Conservation (phyloP, 2,797 vertebrate species). For the Parauchenoglanis punctatus region DNA sequence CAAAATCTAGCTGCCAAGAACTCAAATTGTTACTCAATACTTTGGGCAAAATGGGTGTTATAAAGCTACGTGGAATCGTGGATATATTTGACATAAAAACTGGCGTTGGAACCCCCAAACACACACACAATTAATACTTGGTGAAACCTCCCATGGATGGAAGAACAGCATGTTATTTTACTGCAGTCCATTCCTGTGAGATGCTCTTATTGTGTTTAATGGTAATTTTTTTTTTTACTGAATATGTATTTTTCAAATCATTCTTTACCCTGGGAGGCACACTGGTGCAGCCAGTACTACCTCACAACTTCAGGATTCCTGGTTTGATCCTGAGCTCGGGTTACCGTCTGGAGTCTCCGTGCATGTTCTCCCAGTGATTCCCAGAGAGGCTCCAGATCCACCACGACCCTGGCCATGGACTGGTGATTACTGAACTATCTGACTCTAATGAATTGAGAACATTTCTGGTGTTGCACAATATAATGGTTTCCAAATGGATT, state of each 20-base stretch:
- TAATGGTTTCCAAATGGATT: neutral
- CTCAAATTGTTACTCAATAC: neutral
- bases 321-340: neutral
- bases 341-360: neutral
- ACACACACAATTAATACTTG: neutral
- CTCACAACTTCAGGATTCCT: neutral
- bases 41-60: neutral
- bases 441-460: no score
- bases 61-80: neutral
- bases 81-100: neutral
- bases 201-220: neutral
- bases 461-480: no score
- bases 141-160: neutral
- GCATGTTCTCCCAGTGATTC: neutral
- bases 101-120: neutral
- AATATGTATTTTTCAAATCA: neutral
- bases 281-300: neutral
- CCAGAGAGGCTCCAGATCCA: neutral
- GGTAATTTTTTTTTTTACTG: neutral
- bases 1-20: neutral
- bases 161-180: neutral
- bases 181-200: neutral
- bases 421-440: neutral
- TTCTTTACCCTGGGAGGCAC: neutral
- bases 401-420: neutral